A percentile compares a stretch with the other conserved stretches of the same genome.
phyloP scores from a whole-genome alignment of 1,140 invertebrate species.

The Aradophagus sp. region DNA sequence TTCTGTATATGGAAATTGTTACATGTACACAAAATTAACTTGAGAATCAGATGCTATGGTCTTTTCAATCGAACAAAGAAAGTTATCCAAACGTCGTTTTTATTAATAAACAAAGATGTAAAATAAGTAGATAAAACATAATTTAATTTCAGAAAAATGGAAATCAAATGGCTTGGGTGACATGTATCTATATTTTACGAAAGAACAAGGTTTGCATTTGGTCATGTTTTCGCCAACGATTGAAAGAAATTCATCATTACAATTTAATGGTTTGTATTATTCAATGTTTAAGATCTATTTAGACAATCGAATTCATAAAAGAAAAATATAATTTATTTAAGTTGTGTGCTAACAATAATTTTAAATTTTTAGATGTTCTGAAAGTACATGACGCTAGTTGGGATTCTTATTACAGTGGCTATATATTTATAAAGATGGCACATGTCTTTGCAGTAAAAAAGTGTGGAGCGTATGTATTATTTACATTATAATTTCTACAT shows the following conservation, averaged over 20 bases:
- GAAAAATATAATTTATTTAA: too few relatives aligned
- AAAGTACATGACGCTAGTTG: slow-evolving; percentile 83
- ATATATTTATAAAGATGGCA: slow-evolving; percentile 77
- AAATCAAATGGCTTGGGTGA: slow-evolving; percentile 74
- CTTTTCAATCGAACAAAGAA: too few relatives aligned
- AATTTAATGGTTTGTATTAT: slow-evolving; percentile 28
- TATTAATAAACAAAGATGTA: too few relatives aligned
- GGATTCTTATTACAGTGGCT: slow-evolving; percentile 84
- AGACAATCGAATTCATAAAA: too few relatives aligned
- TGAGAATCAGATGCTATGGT: too few relatives aligned
- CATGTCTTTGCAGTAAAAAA: slow-evolving; percentile 71
- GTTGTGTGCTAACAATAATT: too few relatives aligned
- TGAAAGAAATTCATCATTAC: slow-evolving; percentile 19
- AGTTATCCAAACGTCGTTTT: too few relatives aligned
- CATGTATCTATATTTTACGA: slow-evolving; percentile 78
- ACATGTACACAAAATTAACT: too few relatives aligned
- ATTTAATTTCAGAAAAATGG: slow-evolving; percentile 70
- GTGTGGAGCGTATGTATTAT: slow-evolving; percentile 48
- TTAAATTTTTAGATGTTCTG: slow-evolving; percentile 29
- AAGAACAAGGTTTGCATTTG: slow-evolving; percentile 67
- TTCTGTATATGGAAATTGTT: too few relatives aligned
- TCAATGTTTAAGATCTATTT: not conserved
- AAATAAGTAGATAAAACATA: slow-evolving; percentile 9
- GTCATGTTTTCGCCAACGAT: slow-evolving; percentile 69
- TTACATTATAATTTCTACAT: too few relatives aligned